phyloP scores from a whole-genome alignment of 2,797 vertebrate genomes.

The Pogoniulus pusillus region DNA sequence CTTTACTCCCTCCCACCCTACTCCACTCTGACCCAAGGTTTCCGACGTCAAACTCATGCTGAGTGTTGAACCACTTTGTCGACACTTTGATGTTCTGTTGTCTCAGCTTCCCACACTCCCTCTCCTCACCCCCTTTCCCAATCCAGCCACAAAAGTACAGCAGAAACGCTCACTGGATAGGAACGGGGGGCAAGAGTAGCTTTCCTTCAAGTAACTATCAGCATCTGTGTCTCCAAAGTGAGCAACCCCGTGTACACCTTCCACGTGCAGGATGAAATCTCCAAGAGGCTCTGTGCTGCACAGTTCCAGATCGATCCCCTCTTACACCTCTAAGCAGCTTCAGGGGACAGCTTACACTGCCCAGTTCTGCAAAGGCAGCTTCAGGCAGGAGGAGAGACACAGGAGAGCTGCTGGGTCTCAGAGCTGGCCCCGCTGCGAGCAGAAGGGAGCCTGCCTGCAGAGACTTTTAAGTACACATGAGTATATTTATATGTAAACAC shows the following conservation, averaged over 20 bases:
- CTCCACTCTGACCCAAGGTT: not conserved
- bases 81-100: not conserved
- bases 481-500: not conserved
- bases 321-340: not conserved
- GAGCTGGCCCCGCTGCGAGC: fast-evolving
- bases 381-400: not conserved
- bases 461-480: not conserved
- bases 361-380: not conserved
- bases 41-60: not conserved
- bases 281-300: not conserved
- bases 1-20: not conserved
- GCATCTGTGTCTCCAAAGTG: not conserved
- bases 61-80: not conserved
- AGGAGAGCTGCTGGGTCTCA: not conserved
- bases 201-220: not conserved
- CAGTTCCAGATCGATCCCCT: fast-evolving
- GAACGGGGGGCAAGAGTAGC: fast-evolving
- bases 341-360: not conserved
- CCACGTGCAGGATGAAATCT: fast-evolving
- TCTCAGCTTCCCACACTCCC: not conserved
- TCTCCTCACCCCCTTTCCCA: not conserved
- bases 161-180: not conserved
- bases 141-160: not conserved
- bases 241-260: not conserved
- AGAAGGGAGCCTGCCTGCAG: not conserved